Base-by-base conservation (phyloP, 2,888 invertebrate species). In the Eulithis prunata region DNA sequence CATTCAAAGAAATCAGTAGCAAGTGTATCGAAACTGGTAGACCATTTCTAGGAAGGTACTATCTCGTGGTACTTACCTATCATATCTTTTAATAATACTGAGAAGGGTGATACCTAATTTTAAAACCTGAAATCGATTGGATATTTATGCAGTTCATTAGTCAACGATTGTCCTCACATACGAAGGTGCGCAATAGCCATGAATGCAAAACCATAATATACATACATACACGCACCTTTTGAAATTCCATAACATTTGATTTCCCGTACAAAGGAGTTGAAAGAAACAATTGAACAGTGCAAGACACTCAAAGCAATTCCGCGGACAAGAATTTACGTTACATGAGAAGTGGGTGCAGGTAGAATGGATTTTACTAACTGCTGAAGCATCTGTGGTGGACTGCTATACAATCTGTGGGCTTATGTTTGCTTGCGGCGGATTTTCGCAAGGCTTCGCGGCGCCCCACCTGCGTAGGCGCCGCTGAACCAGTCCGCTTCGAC, bases 361-460 rank as follows among this genome's bases (percentile, higher is more conserved):
- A 45, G 43, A 46, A 53, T 14, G n/a, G 13, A 13, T n/a, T 7
- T 4, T 58, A 59, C 32, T n/a, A 53, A 67, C 64, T 67, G 38
- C 43, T 58, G 11, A 49, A 21, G 45, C 5, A 59, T 59, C 64
- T 55, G 54, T 63, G 66, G 52, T 41, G 6, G 28, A 46, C 54
- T 60, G 41, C 28, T 51, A 32, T 46, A 56, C 52, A 60, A 56
- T 67, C 67, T 68, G 61, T 58, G 66, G 60, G 41, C 61, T 74
- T 71, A 71, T 69, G 71, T 76, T 79, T 77, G 66, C 70, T 70
- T 71, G 70, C 78, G 76, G 77, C 80, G 78, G 60, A 81, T 90
- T 90, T 91, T 91, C 89, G 90, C 91, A 91, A 92, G 91, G 91
- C 91, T 92, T 86, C 81, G 79, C 82, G 79, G 89, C 85, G 82